phyloP scores from a whole-genome alignment of 2,888 invertebrate genomes.

The Scaptomyza reducta region DNA sequence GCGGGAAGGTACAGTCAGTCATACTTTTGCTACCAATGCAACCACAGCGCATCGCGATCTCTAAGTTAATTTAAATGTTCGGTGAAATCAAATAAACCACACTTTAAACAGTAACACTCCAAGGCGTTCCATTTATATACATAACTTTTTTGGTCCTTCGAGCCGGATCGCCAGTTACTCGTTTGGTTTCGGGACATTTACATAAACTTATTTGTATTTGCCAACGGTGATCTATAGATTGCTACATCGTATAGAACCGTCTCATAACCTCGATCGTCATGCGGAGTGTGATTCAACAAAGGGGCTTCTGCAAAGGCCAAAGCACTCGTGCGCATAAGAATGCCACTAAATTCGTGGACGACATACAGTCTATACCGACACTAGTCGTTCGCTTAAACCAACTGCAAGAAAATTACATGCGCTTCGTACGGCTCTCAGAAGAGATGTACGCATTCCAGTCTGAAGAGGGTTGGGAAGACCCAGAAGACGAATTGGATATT shows the following conservation, averaged over 20 bases:
- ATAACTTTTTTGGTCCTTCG: neutral
- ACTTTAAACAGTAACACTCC: neutral
- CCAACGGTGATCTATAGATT: neutral
- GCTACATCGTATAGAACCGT: neutral
- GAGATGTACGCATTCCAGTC: neutral
- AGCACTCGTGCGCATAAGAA: neutral
- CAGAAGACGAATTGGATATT: neutral
- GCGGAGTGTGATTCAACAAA: slow-evolving; percentile 2
- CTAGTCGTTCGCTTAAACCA: neutral
- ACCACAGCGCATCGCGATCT: neutral
- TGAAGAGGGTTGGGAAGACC: neutral
- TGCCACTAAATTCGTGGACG: neutral
- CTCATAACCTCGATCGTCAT: neutral
- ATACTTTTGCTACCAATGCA: neutral
- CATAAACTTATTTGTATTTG: neutral
- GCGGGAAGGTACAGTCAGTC: neutral
- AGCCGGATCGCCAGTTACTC: slow-evolving; percentile 1
- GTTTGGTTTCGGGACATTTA: neutral
- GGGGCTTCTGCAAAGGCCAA: neutral
- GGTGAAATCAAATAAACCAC: neutral
- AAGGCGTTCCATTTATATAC: neutral
- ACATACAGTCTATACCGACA: slow-evolving; percentile 1
- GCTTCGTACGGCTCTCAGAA: neutral
- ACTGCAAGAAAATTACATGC: slow-evolving; percentile 2
- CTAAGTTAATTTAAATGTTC: neutral